Evolutionary conservation across 2,797 vertebrate genomes (phyloP).

Genomic region (Myiotriccus ornatus): DNA sequence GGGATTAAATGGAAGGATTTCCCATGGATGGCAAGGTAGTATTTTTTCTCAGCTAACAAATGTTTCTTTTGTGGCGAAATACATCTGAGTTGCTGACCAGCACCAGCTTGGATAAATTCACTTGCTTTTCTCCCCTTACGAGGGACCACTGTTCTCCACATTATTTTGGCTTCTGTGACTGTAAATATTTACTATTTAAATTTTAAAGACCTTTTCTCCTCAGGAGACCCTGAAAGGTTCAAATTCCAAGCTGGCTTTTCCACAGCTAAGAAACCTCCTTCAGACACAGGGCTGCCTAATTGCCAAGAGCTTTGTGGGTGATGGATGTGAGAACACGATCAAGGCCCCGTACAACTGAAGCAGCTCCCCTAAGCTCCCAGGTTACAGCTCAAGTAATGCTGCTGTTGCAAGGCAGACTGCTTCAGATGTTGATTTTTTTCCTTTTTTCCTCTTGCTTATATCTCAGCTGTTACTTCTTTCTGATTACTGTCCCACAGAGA

Average conservation of each 20-base stretch:
- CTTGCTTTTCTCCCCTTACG: neutral
- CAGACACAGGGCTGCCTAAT: neutral
- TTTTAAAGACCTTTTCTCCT: neutral
- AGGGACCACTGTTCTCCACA: neutral
- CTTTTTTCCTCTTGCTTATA: neutral
- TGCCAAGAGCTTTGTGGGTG: neutral
- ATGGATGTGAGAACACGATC: neutral
- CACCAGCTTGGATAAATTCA: neutral
- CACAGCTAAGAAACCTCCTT: neutral
- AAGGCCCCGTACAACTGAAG: neutral
- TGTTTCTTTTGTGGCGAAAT: neutral
- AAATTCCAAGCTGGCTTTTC: neutral
- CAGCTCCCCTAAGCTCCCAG: accelerated
- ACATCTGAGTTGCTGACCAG: neutral
- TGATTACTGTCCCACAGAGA: neutral
- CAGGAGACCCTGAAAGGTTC: neutral
- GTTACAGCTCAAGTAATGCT: neutral
- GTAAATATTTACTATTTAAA: neutral
- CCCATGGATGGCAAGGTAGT: neutral
- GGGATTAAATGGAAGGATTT: neutral
- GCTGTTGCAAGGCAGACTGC: neutral
- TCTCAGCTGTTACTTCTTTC: neutral
- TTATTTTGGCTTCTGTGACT: neutral
- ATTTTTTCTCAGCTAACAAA: neutral
- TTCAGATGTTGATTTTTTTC: neutral